Base-by-base conservation (phyloP, 2,113 vertebrate species). In the Ivindomyrus marchei region DNA sequence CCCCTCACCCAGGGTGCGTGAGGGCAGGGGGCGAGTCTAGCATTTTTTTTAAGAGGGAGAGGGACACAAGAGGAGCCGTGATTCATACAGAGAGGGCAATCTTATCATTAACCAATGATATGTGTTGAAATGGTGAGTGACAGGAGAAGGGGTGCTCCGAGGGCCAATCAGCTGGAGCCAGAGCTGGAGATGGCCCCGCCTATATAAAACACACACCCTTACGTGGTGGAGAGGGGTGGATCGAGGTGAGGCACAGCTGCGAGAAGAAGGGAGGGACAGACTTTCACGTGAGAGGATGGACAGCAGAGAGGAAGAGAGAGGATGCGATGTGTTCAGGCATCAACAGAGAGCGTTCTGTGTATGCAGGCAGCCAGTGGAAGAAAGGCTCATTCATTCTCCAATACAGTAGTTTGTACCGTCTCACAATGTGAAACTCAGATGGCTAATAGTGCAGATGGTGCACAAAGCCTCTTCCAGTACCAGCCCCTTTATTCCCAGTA, bases 401-500 rank as follows among this genome's bases (percentile, higher is more conserved):
- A 19, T 52, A 50, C 84, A 50, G 46, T 52, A 49, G 3, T 50
- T 17, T 86, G 45, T 53, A 19, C 50, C 15, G n/a, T 53, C 50
- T 87, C 85, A 39, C 31, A 84, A 91, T 89, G 92, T 91, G 92
- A 93, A 91, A 92, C 86, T 9, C 89, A 49, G 91, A 87, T 88
- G 90, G 89, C 46, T 87, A 88, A 89, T 10, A 88, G 74, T 85
- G 89, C 88, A 77, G 89, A 84, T 91, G 53, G 89, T 62, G 49
- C 50, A 42, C 7, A 52, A 70, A 27, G 27, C 50, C 36, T 45
- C 47, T 7, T 80, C 74, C 74, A 39, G 74, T 36, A 39, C 36
- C 31, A 24, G 74, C 36, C 74, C 5, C 1, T 39, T 15, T 2
- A 80, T 42, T 80, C 74, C 36, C 74, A 80, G 31, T 6, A 36